A percentile compares a stretch with the other conserved stretches of the same genome.
Conservation (phyloP, 2,797 vertebrate species). For the Bradypus variegatus region DNA sequence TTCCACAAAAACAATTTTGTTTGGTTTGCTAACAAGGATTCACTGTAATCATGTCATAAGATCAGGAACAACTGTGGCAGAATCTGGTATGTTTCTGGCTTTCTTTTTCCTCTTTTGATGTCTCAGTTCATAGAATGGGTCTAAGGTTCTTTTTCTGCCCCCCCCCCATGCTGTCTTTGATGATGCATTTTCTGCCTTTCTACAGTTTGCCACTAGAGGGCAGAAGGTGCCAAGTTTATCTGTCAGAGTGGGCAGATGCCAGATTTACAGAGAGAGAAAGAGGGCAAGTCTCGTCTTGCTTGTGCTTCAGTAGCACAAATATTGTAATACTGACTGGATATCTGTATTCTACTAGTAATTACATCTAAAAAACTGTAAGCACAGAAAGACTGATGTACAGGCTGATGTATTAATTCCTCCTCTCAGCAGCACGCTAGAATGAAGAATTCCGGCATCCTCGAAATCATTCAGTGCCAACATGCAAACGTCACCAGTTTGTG, state of each 20-base stretch:
- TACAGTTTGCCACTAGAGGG: conserved; percentile 54
- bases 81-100: neutral
- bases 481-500: neutral
- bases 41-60: neutral
- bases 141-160: neutral
- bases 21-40: neutral
- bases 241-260: rapidly evolving
- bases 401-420: neutral
- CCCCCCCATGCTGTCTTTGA: neutral
- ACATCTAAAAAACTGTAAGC: neutral
- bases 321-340: too few relatives aligned
- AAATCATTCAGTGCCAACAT: neutral
- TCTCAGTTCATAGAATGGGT: neutral
- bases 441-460: neutral
- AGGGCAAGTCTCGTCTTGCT: neutral
- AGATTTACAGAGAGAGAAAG: neutral
- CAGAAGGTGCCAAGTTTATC: neutral
- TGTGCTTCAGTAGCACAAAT: neutral
- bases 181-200: neutral
- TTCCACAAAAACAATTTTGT: neutral
- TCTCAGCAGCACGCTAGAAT: neutral
- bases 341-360: neutral
- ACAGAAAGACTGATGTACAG: neutral
- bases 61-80: neutral
- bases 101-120: neutral